A percentile compares a stretch with the other conserved stretches of the same genome.
phyloP scores from a whole-genome alignment of 1,140 invertebrate genomes.

The Drosophila malerkotliana region DNA sequence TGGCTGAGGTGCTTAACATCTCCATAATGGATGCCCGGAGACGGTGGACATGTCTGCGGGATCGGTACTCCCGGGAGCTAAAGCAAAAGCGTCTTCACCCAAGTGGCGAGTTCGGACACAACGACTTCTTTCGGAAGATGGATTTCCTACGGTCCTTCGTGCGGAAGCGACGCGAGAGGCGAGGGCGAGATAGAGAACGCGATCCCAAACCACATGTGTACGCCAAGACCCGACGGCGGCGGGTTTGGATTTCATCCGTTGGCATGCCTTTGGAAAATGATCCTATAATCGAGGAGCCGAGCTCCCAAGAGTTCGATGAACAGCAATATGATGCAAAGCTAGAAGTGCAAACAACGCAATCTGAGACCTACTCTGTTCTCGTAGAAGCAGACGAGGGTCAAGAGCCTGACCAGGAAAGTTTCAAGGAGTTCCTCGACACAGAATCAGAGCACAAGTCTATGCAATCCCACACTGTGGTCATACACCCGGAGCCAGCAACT shows the following conservation, averaged over 20 bases:
- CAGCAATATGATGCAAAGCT: constrained; percentile 60
- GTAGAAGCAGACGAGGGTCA: constrained; percentile 66
- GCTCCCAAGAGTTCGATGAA: constrained; percentile 56
- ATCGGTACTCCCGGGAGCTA: constrained; percentile 72
- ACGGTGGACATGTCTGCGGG: constrained; percentile 73
- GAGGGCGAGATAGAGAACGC: constrained; percentile 44
- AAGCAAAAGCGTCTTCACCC: constrained; percentile 74
- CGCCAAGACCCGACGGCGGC: constrained; percentile 38
- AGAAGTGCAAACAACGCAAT: constrained; percentile 60
- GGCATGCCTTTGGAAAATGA: constrained; percentile 34
- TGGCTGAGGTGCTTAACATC: constrained; percentile 63
- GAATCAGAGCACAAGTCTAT: constrained; percentile 45
- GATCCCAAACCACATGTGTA: constrained; percentile 26
- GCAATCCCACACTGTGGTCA: constrained; percentile 32
- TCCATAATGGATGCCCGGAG: constrained; percentile 59
- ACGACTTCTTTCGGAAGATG: constrained; percentile 76
- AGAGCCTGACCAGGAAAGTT: constrained; percentile 38
- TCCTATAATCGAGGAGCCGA: constrained; percentile 48
- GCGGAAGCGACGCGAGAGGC: constrained; percentile 59
- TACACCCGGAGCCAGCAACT: constrained; percentile 25
- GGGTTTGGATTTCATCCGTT: neutral
- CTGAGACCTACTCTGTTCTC: constrained; percentile 65
- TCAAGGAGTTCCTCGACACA: constrained; percentile 49
- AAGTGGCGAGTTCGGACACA: constrained; percentile 63
- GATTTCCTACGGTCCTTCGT: constrained; percentile 75